Conservation (phyloP, 1,140 invertebrate genomes). For the Pentalonia nigronervosa region DNA sequence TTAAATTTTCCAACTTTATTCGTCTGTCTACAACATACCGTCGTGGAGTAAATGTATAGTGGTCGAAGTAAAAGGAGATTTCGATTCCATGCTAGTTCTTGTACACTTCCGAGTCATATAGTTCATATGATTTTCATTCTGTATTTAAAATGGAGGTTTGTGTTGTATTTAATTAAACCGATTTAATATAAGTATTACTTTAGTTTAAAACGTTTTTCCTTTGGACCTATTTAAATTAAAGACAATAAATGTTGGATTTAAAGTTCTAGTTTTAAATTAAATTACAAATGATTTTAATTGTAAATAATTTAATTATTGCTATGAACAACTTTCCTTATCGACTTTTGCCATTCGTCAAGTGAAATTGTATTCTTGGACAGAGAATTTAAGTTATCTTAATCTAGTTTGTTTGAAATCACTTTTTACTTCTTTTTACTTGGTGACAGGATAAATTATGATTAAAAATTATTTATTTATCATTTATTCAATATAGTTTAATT, state of each 20-base stretch:
- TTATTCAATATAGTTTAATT: background rate
- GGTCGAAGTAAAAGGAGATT: background rate
- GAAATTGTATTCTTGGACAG: background rate
- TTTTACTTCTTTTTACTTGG: background rate
- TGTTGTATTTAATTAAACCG: background rate
- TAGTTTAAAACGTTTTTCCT: background rate
- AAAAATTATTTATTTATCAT: background rate
- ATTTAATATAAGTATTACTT: background rate
- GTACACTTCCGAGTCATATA: background rate
- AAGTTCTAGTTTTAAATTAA: background rate
- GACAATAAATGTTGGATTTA: background rate
- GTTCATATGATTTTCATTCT: background rate
- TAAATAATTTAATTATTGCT: background rate
- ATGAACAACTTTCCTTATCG: background rate
- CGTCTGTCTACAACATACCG: background rate
- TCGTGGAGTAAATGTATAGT: background rate
- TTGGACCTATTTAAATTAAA: background rate
- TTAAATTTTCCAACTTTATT: constrained; percentile 15
- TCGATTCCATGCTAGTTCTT: background rate
- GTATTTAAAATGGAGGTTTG: background rate
- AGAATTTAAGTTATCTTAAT: background rate
- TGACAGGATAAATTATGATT: background rate
- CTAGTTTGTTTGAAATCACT: background rate
- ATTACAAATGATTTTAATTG: background rate
- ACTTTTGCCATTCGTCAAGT: background rate